Conservation (phyloP, 2,113 vertebrate species). For the Hydrolagus affinis region DNA sequence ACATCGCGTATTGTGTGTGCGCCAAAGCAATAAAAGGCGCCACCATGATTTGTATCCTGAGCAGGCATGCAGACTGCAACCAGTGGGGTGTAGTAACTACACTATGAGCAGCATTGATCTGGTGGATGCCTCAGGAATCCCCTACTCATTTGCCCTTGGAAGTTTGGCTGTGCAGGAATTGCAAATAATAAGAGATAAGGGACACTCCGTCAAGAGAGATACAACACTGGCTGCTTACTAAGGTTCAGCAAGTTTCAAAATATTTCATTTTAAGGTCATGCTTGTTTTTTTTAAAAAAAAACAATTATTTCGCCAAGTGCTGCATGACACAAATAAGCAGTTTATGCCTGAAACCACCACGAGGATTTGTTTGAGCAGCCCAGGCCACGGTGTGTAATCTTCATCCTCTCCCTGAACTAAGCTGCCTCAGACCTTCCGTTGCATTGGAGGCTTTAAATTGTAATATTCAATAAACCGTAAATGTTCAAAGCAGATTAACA, state of each 20-base stretch:
- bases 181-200: background rate
- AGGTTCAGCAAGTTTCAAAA: background rate
- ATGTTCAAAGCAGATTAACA: background rate
- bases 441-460: conserved; percentile 1
- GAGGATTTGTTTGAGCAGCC: background rate
- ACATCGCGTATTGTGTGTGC: too few relatives aligned
- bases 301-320: background rate
- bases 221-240: background rate
- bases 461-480: conserved; percentile 6
- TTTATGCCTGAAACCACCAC: conserved; percentile 14
- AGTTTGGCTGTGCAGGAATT: background rate
- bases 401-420: background rate
- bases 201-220: background rate
- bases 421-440: background rate
- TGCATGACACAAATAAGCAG: background rate
- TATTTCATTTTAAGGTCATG: background rate
- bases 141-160: background rate
- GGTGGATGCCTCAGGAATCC: background rate
- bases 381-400: background rate
- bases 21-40: too few relatives aligned
- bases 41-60: too few relatives aligned
- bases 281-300: background rate
- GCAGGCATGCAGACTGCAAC: too few relatives aligned
- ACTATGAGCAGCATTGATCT: too few relatives aligned
- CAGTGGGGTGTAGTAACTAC: too few relatives aligned